phyloP scores from a whole-genome alignment of 2,797 vertebrate genomes.

The Salarias fasciatus region DNA sequence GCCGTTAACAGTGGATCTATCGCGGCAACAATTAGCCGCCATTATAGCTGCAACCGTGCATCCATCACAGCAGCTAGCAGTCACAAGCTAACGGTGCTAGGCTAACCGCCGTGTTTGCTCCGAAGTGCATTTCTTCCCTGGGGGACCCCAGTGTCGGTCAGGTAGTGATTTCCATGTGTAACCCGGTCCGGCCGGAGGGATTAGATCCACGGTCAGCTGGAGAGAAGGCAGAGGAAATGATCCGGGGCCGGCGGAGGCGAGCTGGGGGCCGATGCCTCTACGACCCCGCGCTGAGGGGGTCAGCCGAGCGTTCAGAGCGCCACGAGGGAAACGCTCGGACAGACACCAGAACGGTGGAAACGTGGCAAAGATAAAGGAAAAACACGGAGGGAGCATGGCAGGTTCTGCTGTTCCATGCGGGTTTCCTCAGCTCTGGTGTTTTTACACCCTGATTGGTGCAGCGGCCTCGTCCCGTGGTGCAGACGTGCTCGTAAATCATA shows the following conservation, averaged over 20 bases:
- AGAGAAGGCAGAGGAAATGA: conserved; percentile 80
- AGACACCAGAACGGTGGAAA: conserved; percentile 34
- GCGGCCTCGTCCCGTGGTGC: conserved; percentile 35
- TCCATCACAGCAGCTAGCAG: too few species aligned
- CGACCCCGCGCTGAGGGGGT: conserved; percentile 25
- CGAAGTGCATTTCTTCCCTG: too few species aligned
- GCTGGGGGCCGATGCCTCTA: conserved; percentile 58
- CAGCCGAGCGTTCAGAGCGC: conserved; percentile 60
- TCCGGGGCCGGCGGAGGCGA: conserved; percentile 67
- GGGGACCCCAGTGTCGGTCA: background rate
- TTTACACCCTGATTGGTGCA: conserved; percentile 33
- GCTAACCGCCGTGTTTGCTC: too few species aligned
- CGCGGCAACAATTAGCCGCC: too few species aligned
- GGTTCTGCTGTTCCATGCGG: conserved; percentile 20
- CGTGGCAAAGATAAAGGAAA: conserved; percentile 23
- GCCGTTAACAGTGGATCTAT: too few species aligned
- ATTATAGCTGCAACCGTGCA: too few species aligned
- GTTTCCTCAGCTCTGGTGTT: conserved; percentile 11
- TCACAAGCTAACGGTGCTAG: too few species aligned
- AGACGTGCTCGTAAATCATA: conserved; percentile 67
- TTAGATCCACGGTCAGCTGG: conserved; percentile 75
- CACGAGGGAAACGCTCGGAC: conserved; percentile 36
- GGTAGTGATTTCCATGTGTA: conserved; percentile 26
- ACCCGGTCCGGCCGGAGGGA: conserved; percentile 58
- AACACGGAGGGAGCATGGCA: conserved; percentile 16